These are phyloP conservation scores for Desoria tigrina DNA, from an alignment of 2,888 invertebrate genomes.

Conservation along the genomic window DNA sequence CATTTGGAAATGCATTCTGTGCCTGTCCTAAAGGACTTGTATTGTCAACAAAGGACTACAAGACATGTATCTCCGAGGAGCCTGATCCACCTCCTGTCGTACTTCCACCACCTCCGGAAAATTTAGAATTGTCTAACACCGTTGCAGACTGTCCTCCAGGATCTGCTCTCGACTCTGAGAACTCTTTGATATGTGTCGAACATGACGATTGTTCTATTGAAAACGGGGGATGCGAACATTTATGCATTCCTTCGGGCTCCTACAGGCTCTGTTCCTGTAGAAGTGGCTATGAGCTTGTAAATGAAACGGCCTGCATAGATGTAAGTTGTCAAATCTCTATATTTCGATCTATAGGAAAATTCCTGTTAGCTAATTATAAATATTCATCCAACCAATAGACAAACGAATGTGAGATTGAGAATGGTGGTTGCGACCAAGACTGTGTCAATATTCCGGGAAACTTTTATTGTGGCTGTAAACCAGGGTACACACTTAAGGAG, in stretches of 20 bases:
- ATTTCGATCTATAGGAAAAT: no score
- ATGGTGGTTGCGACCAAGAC: constrained; percentile 64
- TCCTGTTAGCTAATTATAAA: no score
- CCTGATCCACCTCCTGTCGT: constrained; percentile 13
- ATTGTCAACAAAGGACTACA: constrained; percentile 55
- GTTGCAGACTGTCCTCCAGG: constrained; percentile 57
- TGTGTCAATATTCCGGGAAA: constrained; percentile 61
- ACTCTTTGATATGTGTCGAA: constrained; percentile 54
- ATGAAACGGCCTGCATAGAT: constrained; percentile 60
- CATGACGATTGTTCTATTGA: constrained; percentile 57
- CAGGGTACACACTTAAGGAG: constrained; percentile 61
- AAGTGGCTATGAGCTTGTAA: constrained; percentile 57
- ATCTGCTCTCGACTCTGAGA: constrained; percentile 55
- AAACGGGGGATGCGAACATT: constrained; percentile 64
- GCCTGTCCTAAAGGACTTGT: constrained; percentile 61
- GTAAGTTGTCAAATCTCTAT: no score
- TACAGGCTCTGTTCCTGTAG: constrained; percentile 60
- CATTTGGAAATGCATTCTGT: constrained; percentile 61
- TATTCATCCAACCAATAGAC: no score
- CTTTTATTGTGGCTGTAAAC: constrained; percentile 65
- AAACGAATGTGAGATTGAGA: constrained; percentile 65
- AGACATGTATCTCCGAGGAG: constrained; percentile 54
- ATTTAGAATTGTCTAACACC: constrained; percentile 36
- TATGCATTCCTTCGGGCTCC: constrained; percentile 62
- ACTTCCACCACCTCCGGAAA: constrained; percentile 41